These are phyloP conservation scores for Tragelaphus oryx DNA, from an alignment of 2,797 vertebrate genomes.

Conservation along the genomic window DNA sequence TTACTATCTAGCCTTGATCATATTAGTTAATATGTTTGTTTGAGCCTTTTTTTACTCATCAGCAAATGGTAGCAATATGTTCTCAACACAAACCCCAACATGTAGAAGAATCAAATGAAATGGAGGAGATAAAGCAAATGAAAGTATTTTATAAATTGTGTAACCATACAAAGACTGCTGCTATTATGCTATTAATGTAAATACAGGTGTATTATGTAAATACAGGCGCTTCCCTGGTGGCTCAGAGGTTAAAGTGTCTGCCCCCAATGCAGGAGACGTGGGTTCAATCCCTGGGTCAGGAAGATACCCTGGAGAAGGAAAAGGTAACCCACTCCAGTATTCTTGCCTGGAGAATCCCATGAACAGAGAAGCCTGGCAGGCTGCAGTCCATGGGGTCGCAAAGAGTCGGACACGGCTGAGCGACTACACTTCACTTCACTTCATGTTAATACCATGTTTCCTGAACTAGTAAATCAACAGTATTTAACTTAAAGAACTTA, in stretches of 20 bases:
- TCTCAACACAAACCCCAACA: neutral
- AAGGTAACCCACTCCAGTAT: no score
- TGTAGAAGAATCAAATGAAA: neutral
- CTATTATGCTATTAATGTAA: neutral
- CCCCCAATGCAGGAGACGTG: no score
- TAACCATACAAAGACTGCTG: neutral
- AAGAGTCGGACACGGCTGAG: no score
- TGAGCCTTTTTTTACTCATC: neutral
- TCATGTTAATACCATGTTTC: neutral
- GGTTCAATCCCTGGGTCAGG: no score
- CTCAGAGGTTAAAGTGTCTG: no score
- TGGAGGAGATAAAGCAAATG: neutral
- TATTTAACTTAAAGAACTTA: neutral
- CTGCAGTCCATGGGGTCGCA: no score
- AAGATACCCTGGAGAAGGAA: no score
- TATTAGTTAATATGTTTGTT: neutral
- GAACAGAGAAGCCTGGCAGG: no score
- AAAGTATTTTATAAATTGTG: neutral
- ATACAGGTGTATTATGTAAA: neutral
- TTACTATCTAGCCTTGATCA: neutral
- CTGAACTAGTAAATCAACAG: neutral
- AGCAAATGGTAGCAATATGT: neutral
- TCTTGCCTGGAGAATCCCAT: no score
- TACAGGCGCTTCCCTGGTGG: no score
- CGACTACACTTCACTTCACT: no score